Evolutionary conservation across 2,888 invertebrate genomes (phyloP).

Genomic region (Brachycybe producta): DNA sequence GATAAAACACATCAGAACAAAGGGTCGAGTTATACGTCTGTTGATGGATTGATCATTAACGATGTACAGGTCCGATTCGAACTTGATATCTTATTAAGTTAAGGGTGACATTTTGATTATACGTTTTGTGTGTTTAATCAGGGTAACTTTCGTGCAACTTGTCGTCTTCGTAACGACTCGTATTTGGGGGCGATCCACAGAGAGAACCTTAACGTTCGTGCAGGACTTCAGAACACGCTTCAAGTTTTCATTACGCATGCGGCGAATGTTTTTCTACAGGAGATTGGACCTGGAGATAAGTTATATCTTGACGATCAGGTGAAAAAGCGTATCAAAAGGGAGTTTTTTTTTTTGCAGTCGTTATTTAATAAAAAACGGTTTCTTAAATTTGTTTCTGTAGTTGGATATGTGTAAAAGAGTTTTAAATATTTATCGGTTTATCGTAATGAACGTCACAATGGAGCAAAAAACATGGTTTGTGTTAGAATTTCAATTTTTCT

Average conservation of each 20-base stretch:
- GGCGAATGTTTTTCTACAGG: constrained; percentile 79
- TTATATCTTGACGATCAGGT: constrained; percentile 68
- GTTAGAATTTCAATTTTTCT: too few species aligned
- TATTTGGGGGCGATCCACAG: constrained; percentile 70
- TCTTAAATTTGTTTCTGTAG: constrained; percentile 24
- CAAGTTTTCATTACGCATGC: constrained; percentile 90
- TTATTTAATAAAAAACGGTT: neutral
- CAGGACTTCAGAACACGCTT: constrained; percentile 52
- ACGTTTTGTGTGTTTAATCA: constrained; percentile 4
- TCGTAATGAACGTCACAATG: constrained; percentile 93
- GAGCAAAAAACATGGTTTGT: constrained; percentile 77
- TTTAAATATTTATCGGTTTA: constrained; percentile 85
- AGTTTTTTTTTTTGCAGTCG: neutral
- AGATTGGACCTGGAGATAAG: constrained; percentile 41
- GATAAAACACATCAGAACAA: neutral
- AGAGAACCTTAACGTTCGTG: constrained; percentile 56
- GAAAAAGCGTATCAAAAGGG: neutral
- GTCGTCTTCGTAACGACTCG: constrained; percentile 63
- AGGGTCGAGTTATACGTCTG: neutral
- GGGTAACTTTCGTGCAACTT: constrained; percentile 21
- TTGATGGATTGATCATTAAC: too few species aligned
- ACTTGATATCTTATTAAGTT: too few species aligned
- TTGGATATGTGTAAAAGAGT: constrained; percentile 93
- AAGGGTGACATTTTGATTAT: too few species aligned
- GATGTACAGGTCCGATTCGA: too few species aligned